Evolutionary conservation across 2,113 vertebrate species (phyloP).

Genomic region (Chroicocephalus ridibundus): DNA sequence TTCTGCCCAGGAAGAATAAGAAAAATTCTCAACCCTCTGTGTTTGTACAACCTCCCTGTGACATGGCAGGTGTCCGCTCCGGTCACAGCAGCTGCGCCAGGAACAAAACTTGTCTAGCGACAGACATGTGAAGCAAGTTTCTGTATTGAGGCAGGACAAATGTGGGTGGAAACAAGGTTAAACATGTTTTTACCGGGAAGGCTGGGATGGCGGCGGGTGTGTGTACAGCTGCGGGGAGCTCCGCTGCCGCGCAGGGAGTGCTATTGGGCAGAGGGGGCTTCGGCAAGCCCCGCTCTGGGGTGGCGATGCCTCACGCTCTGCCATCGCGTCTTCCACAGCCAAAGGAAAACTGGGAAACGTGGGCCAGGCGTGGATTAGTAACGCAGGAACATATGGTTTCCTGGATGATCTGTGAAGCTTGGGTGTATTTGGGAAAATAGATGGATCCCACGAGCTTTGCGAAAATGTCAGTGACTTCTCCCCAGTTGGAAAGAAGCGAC

Average conservation of each 20-base stretch:
- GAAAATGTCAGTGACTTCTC: background rate
- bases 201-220: background rate
- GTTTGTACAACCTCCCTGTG: background rate
- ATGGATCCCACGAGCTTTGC: rapidly evolving
- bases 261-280: background rate
- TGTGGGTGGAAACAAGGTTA: background rate
- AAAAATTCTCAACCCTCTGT: background rate
- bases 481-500: background rate
- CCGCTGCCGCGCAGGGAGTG: rapidly evolving
- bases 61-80: background rate
- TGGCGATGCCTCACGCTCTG: rapidly evolving
- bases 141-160: rapidly evolving
- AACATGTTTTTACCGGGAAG: background rate
- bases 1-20: background rate
- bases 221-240: background rate
- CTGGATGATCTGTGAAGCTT: background rate
- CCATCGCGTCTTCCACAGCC: rapidly evolving
- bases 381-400: background rate
- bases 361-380: background rate
- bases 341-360: background rate
- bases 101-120: background rate
- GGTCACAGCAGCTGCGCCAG: background rate
- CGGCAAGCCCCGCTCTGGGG: background rate
- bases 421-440: background rate
- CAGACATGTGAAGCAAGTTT: background rate